Base-by-base conservation (phyloP, 2,113 vertebrate genomes). In the Sylvilagus bachmani region DNA sequence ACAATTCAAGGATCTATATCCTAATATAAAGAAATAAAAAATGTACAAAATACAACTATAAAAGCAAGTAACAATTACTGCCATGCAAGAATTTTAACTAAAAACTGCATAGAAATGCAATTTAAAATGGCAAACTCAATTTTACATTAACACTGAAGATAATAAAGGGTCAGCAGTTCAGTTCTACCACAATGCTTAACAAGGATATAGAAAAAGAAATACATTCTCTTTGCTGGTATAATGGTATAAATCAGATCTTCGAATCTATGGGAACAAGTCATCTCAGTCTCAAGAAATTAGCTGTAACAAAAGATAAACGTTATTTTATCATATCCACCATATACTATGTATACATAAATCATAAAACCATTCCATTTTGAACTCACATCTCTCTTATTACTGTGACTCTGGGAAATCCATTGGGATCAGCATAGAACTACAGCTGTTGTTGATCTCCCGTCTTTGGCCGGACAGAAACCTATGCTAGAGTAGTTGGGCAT, bases 221-320 rank as follows among this genome's bases (percentile, higher is more conserved):
- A 98, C 95, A 97, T 98, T 98, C 97, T 97, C 98, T 98, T 98
- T 99, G 98, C 98, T 99, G 98, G 98, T 99, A 98, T 98, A 98
- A 98, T 98, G 98, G 98, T 98, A 98, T 98, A 97, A 98, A 98
- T 98, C 96, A 97, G 95, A 98, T 98, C 97, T 98, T 98, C 97
- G 95, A 95, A 97, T 98, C 97, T 98, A 98, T 70, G 94, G 95
- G 94, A 97, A 97, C 81, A 96, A 88, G 81, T 84, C 78, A 95
- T 97, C 97, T 95, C 55, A 58, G 55, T 91, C 95, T 99, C 98
- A 99, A 96, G 98, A 99, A 96, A 99, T 98, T 62, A 99, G 97
- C 98, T 99, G 98, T 94, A 98, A 98, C 49, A 73, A 98, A 92
- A 98, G 92, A 74, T 33, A 89, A 90, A 90, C n/a, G 80, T 58